phyloP scores from a whole-genome alignment of 2,797 vertebrate species.

The Setipinna tenuifilis region DNA sequence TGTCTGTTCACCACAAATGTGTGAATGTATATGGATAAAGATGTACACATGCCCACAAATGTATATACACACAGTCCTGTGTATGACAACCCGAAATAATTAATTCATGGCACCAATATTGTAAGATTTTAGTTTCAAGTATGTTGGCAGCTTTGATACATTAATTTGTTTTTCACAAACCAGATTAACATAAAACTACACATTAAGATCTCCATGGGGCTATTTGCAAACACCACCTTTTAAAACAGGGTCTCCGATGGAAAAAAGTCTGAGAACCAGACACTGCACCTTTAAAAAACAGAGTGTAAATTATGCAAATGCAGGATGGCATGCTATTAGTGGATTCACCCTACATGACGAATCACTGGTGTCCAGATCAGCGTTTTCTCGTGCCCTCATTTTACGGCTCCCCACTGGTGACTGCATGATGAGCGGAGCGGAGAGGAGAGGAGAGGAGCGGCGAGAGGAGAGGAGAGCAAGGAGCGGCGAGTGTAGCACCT shows the following conservation, averaged over 20 bases:
- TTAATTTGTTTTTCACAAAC: neutral
- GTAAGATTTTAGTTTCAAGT: too few relatives aligned
- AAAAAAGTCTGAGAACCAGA: neutral
- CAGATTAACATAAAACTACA: neutral
- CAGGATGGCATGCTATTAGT: neutral
- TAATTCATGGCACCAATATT: neutral
- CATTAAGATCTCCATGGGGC: neutral
- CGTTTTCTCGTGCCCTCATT: neutral
- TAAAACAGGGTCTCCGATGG: neutral
- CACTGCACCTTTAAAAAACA: neutral
- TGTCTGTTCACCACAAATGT: neutral
- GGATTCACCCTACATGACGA: neutral
- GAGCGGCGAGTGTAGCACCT: neutral
- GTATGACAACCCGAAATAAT: neutral
- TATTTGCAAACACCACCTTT: neutral
- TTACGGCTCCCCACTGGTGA: neutral
- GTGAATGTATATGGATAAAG: neutral
- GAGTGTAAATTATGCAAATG: neutral
- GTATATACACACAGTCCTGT: slow-evolving; percentile 31
- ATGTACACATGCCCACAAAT: neutral
- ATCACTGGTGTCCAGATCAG: neutral
- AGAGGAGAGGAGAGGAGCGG: too few relatives aligned
- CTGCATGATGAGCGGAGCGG: neutral
- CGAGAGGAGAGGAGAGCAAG: too few relatives aligned
- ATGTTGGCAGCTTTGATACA: neutral